These are phyloP conservation scores for Xiphorhynchus elegans DNA, from an alignment of 2,113 vertebrate genomes.

Conservation along the genomic window DNA sequence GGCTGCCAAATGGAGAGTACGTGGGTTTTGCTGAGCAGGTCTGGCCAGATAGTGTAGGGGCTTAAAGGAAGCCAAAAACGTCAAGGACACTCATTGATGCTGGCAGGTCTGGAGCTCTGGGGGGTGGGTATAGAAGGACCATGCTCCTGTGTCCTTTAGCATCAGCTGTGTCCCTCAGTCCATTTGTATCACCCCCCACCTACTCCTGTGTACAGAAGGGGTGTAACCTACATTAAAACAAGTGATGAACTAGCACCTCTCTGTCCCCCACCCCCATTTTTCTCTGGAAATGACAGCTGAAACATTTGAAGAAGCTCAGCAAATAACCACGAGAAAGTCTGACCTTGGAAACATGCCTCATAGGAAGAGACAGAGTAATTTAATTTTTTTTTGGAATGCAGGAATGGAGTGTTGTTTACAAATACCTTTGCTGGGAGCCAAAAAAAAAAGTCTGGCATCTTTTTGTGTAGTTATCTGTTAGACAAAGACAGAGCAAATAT, in stretches of 20 bases:
- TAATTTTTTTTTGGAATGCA: not conserved
- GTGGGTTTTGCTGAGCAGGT: not conserved
- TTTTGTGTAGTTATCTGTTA: not conserved
- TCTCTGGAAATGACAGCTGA: not conserved
- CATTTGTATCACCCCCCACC: not conserved
- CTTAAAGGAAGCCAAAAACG: not conserved
- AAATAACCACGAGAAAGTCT: not conserved
- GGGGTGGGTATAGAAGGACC: not conserved
- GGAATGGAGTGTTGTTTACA: constrained; percentile 13
- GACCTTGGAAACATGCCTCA: not conserved
- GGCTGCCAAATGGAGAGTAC: not conserved
- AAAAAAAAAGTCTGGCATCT: not conserved
- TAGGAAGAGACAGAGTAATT: not conserved
- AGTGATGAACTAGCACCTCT: not conserved
- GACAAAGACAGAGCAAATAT: constrained; percentile 20
- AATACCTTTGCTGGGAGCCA: constrained; percentile 13
- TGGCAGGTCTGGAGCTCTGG: not conserved
- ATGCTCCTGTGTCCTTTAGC: not conserved
- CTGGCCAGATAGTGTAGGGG: not conserved
- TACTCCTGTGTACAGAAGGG: not conserved
- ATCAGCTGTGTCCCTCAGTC: not conserved
- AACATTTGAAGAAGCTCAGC: not conserved
- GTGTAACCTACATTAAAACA: not conserved
- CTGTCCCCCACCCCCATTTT: not conserved
- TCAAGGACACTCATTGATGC: not conserved